Evolutionary conservation across 2,888 invertebrate species (phyloP), one percentile per base, ranked within the genome.

Genomic region (Marronus borbonicus): DNA sequence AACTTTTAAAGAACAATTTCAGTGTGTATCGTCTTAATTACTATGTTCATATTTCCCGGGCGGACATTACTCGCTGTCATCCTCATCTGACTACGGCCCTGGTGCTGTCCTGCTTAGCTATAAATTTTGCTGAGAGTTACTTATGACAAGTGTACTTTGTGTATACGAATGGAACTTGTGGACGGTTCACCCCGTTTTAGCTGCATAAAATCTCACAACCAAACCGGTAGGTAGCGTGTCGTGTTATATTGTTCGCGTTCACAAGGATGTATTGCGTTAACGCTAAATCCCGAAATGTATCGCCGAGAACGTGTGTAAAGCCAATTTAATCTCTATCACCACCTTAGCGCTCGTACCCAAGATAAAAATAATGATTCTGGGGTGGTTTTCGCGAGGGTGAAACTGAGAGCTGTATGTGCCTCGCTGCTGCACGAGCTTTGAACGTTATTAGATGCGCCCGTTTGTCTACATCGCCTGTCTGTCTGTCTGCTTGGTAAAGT

Each of bases 321-420:
- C 75, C 64, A 75, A 62, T 75, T 62, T 75, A 75, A 64, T 64
- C 64, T 50, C 75, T 50, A 64, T 75, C 75, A 64, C 49, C 68
- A 50, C 68, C 75, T 62, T 14, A n/a, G 10, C 52, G 62, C 62
- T 31, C 17, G 31, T 31, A 31, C 12, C 62, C 28, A 75, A 36
- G 49, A 75, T 75, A 75, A 75, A 75, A 60, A 50, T 68, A 24
- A 68, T 68, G 36, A 65, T 65, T 65, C 65, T 12, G 12, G 14
- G 39, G 14, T 14, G 39, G 49, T 36, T 36, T 36, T 36, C 31
- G 31, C 31, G 5, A 36, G 31, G 12, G 17, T 2, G 20, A 50
- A 10, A 28, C 50, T 14, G 14, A 31, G 14, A 49, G 68, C 14
- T 68, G 28, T 68, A 20, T 28, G 10, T 28, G 4, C 14, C 28